phyloP scores from a whole-genome alignment of 2,797 vertebrate species.

The Spea hammondii region DNA sequence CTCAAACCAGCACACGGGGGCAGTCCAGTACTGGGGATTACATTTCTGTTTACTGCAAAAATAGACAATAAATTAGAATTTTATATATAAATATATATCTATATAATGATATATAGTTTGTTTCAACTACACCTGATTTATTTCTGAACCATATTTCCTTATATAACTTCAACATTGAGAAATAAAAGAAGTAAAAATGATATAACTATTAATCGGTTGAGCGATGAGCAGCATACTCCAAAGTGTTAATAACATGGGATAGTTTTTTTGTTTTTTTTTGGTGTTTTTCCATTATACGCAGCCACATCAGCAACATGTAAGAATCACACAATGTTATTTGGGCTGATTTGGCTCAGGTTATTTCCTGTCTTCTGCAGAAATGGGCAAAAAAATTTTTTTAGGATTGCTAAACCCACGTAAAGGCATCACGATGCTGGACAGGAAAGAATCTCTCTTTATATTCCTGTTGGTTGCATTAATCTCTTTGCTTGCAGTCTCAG shows the following conservation, averaged over 20 bases:
- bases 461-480: background rate
- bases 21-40: slow-evolving; percentile 16
- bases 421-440: background rate
- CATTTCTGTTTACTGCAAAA: background rate
- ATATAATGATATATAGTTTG: background rate
- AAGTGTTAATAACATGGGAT: background rate
- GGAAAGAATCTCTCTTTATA: background rate
- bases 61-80: background rate
- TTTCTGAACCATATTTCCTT: no score
- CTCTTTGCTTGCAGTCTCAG: background rate
- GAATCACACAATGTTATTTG: background rate
- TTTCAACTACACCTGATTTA: no score
- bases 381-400: background rate
- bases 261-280: background rate
- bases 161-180: no score
- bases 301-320: background rate
- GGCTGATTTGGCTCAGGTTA: background rate
- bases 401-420: background rate
- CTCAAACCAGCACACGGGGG: slow-evolving; percentile 33
- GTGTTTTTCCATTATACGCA: background rate
- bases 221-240: background rate
- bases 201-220: no score
- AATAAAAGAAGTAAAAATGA: no score
- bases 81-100: background rate
- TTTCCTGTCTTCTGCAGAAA: background rate